phyloP scores from a whole-genome alignment of 2,888 invertebrate genomes.

The Eledona agricola region DNA sequence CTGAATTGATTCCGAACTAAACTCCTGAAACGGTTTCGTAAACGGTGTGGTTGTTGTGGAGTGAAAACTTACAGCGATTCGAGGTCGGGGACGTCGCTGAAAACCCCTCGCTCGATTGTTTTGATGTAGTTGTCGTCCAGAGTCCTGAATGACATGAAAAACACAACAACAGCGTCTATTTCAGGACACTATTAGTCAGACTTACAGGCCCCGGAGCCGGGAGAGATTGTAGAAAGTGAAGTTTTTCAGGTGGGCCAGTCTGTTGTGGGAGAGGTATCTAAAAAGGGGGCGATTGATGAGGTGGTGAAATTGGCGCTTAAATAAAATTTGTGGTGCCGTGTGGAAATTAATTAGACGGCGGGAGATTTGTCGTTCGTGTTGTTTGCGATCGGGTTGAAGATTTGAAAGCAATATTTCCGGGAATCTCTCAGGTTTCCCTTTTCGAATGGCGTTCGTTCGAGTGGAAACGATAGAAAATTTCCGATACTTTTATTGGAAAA shows the following conservation, averaged over 20 bases:
- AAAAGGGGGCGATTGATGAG: conserved; percentile 38
- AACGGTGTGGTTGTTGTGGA: conserved; percentile 1
- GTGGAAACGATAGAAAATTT: conserved; percentile 3
- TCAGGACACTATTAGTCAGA: conserved; percentile 37
- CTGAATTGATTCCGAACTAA: conserved; percentile 57
- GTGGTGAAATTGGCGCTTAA: conserved; percentile 1
- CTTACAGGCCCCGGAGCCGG: conserved; percentile 62
- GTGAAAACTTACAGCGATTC: conserved; percentile 60
- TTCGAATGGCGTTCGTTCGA: conserved; percentile 3
- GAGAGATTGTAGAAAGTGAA: conserved; percentile 63
- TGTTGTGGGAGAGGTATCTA: conserved; percentile 66
- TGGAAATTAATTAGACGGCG: conserved; percentile 1
- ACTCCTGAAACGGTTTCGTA: conserved; percentile 46
- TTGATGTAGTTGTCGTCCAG: conserved; percentile 63
- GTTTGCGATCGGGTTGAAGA: conserved; percentile 1
- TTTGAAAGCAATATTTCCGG: conserved; percentile 17
- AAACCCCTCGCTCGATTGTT: conserved; percentile 61
- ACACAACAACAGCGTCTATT: too few species aligned
- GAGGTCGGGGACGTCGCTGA: conserved; percentile 60
- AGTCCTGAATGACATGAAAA: too few species aligned
- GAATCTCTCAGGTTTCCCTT: conserved; percentile 22
- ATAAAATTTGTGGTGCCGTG: conserved; percentile 20
- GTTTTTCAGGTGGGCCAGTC: conserved; percentile 58
- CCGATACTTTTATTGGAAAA: conserved; percentile 2
- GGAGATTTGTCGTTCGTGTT: conserved; percentile 5